phyloP scores from a whole-genome alignment of 2,888 invertebrate genomes.

The Athalia rosae region DNA sequence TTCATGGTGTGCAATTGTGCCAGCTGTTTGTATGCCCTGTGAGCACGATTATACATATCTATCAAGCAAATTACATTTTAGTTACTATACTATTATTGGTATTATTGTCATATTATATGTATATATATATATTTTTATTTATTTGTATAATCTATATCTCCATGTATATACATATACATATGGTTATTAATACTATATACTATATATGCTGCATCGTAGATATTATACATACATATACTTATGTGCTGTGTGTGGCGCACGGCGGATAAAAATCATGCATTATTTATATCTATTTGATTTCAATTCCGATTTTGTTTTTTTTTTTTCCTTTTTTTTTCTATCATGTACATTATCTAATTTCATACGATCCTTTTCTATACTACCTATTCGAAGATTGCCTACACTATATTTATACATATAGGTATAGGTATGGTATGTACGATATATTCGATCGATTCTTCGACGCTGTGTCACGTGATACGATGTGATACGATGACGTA shows the following conservation, averaged over 20 bases:
- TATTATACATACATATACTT: not conserved
- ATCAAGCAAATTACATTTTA: too few species aligned
- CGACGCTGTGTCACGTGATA: too few species aligned
- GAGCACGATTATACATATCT: conserved; percentile 59
- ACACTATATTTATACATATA: too few species aligned
- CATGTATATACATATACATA: not conserved
- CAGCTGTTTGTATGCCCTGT: conserved; percentile 71
- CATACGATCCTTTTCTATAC: too few species aligned
- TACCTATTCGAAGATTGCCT: too few species aligned
- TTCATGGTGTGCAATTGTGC: conserved; percentile 64
- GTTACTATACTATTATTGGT: too few species aligned
- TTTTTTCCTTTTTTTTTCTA: not conserved
- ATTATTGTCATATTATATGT: too few species aligned
- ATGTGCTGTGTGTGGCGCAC: conserved; percentile 39
- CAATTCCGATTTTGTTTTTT: not conserved
- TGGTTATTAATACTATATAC: not conserved
- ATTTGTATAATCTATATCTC: not conserved
- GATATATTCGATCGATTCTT: too few species aligned
- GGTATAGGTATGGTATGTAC: too few species aligned
- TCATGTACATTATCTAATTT: not conserved
- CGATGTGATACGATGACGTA: too few species aligned
- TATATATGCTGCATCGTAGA: conserved; percentile 43
- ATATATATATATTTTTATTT: not conserved
- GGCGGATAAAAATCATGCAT: conserved; percentile 10
- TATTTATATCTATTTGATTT: not conserved